Evolutionary conservation across 2,113 vertebrate genomes (phyloP).

Genomic region (Sylvietta virens): DNA sequence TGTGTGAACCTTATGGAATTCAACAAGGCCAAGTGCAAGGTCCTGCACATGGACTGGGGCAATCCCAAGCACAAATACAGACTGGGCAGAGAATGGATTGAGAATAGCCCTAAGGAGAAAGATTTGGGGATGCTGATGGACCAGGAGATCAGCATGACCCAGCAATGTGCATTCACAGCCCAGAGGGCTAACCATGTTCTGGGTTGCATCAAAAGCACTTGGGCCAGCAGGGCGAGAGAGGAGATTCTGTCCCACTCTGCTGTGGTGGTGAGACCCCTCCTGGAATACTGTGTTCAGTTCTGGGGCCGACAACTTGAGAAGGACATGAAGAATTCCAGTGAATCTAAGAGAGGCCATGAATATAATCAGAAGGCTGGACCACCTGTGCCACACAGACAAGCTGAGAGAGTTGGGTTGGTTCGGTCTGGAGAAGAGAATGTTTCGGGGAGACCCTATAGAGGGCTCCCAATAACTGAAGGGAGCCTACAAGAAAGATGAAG

Average conservation of each 20-base stretch:
- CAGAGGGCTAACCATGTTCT: not conserved
- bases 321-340: too few relatives aligned
- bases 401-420: not conserved
- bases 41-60: too few relatives aligned
- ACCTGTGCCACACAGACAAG: not conserved
- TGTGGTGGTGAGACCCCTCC: not conserved
- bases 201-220: not conserved
- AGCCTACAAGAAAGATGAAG: not conserved
- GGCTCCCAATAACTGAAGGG: not conserved
- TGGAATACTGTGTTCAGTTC: not conserved
- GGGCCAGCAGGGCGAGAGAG: fast-evolving
- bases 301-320: not conserved
- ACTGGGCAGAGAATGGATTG: fast-evolving
- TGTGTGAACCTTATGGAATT: not conserved
- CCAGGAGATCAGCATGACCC: not conserved
- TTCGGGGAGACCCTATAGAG: not conserved
- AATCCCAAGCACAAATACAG: not conserved
- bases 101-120: not conserved
- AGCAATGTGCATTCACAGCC: not conserved
- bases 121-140: not conserved
- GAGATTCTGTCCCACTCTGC: not conserved
- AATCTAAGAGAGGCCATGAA: not conserved
- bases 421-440: not conserved
- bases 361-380: not conserved
- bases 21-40: not conserved